Evolutionary conservation across 2,797 vertebrate genomes (phyloP), one percentile per base, ranked within the genome.

Genomic region (Tolypeutes matacus): DNA sequence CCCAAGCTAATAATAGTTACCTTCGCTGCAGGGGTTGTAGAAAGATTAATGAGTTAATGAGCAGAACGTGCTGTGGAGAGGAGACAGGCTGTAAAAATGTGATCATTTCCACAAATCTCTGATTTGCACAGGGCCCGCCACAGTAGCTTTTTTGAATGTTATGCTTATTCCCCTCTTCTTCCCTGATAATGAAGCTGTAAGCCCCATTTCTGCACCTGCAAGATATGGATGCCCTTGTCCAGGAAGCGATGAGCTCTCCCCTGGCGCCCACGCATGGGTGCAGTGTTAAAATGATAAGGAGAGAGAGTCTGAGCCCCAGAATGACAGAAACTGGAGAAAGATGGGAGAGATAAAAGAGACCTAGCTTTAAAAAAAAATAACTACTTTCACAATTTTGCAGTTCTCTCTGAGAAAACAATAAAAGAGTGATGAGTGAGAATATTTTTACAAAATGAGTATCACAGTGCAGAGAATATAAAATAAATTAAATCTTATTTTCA

Each of bases 31-130:
- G 92, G 96, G 93, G 94, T 97, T 94, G 92, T 98, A 96, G 87
- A 95, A 97, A 96, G 97, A 98, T 96, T 97, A 98, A 97, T 96
- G 97, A 97, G 93, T 97, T 98, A 98, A 98, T 97, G 96, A 97
- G 86, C 69, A 96, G 69, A 96, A 93, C 29, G 1, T 89, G 91
- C 95, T 95, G 93, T 76, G 91, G 86, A 93, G 91, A 86, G 81
- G 93, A 96, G 92, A 72, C 36, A 86, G 84, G 31, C 80, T 83
- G 53, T 70, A 70, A 78, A 85, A 88, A 87, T 89, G 87, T 39
- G 76, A 97, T 96, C 89, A 90, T 95, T 95, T 92, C 73, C 81
- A 87, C 93, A 96, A 89, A 96, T 87, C 95, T 96, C 64, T 89
- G 75, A 96, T 95, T 94, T 97, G 89, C 53, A 70, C 76, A 46